Conservation (phyloP, 2,113 vertebrate species). For the Lynx canadensis region DNA sequence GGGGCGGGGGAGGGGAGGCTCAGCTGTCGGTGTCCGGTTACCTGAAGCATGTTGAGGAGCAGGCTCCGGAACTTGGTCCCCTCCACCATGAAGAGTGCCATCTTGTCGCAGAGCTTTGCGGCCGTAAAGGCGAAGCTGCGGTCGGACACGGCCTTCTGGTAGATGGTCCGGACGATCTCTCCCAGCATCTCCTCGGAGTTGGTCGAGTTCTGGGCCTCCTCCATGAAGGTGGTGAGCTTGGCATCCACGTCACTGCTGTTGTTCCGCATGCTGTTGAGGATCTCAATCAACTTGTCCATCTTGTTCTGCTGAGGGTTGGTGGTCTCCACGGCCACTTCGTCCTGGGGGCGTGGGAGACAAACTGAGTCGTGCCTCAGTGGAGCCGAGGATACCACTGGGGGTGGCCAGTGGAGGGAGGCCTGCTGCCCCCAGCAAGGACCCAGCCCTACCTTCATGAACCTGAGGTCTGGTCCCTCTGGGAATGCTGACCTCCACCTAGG, state of each 20-base stretch:
- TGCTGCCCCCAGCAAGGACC: neutral
- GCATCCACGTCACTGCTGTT: conserved; percentile 95
- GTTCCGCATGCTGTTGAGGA: conserved; percentile 97
- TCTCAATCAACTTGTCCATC: conserved; percentile 96
- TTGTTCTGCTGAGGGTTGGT: conserved; percentile 89
- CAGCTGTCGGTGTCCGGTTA: conserved; percentile 76
- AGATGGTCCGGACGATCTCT: conserved; percentile 95
- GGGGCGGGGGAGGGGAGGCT: neutral
- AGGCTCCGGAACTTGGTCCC: conserved; percentile 98
- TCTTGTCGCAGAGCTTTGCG: conserved; percentile 97
- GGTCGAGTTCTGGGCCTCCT: conserved; percentile 96
- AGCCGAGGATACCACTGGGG: accelerated
- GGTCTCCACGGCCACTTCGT: conserved; percentile 89
- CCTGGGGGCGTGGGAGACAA: conserved; percentile 86
- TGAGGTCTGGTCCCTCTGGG: neutral
- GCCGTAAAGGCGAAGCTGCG: conserved; percentile 97
- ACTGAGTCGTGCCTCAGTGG: conserved; percentile 68
- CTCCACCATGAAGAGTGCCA: conserved; percentile 99
- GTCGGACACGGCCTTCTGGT: conserved; percentile 94
- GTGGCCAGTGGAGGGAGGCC: neutral
- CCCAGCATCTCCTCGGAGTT: conserved; percentile 94
- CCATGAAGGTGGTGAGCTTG: conserved; percentile 97
- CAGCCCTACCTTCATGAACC: neutral
- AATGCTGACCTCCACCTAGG: neutral
- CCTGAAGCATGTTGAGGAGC: conserved; percentile 99